Evolutionary conservation across 2,113 vertebrate species (phyloP).

Genomic region (Mastomys coucha): DNA sequence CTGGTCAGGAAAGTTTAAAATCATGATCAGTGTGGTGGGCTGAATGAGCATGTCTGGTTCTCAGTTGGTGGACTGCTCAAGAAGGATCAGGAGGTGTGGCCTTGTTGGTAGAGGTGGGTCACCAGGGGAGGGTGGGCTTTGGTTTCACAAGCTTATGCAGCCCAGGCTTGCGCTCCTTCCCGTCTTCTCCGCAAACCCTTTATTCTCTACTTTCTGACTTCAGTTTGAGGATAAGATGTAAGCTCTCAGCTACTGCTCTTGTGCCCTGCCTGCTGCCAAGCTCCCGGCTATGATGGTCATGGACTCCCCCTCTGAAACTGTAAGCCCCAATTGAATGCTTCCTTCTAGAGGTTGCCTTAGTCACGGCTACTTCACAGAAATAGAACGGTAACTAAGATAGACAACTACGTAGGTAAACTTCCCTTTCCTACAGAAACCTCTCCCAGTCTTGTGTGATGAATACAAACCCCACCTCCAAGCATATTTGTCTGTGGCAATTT

Average conservation of each 20-base stretch:
- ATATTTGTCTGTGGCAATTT: neutral
- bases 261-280: neutral
- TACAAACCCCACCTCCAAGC: fast-evolving
- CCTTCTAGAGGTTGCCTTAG: neutral
- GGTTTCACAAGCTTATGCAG: neutral
- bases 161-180: no score
- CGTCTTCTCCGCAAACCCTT: neutral
- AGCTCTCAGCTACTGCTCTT: neutral
- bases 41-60: neutral
- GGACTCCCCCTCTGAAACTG: neutral
- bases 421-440: neutral
- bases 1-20: neutral
- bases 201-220: neutral
- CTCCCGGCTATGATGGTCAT: neutral
- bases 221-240: neutral
- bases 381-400: neutral
- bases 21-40: neutral
- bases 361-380: neutral
- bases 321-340: neutral
- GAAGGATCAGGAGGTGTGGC: neutral
- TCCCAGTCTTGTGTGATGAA: neutral
- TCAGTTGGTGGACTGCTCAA: neutral
- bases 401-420: neutral
- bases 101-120: neutral
- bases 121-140: neutral